phyloP scores from a whole-genome alignment of 2,113 vertebrate species.

The Chunga burmeisteri region DNA sequence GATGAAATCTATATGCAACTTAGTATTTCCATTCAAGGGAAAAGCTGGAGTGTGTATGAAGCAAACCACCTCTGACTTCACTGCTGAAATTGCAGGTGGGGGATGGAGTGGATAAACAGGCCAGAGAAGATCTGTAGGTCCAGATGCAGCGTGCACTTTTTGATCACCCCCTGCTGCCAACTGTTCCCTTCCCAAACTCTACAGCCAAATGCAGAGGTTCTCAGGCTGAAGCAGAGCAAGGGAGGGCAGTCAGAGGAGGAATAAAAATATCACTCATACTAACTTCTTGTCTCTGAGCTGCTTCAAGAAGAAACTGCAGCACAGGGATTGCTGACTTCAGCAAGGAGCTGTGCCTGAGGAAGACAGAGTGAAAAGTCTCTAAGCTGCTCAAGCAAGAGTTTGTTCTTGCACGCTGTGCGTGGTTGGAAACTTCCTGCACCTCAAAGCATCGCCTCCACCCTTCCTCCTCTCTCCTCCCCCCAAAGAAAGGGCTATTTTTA shows the following conservation, averaged over 20 bases:
- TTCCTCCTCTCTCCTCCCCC: neutral
- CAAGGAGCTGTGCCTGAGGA: neutral
- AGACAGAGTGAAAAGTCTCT: neutral
- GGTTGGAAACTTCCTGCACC: neutral
- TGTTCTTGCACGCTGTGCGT: neutral
- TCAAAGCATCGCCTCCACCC: neutral
- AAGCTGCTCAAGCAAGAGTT: neutral
- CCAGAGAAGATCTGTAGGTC: neutral
- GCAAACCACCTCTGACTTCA: neutral
- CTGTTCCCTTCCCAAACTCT: neutral
- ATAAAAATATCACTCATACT: neutral
- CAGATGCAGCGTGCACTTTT: neutral
- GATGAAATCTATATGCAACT: neutral
- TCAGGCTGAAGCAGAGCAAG: neutral
- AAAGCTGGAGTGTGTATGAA: neutral
- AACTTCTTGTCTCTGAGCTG: neutral
- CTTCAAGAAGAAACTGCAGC: neutral
- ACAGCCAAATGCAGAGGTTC: neutral
- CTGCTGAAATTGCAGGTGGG: neutral
- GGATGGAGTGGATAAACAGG: neutral
- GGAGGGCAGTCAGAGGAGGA: neutral
- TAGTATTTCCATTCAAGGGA: neutral
- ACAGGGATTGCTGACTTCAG: neutral
- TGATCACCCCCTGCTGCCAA: neutral
- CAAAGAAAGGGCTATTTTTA: neutral